These are phyloP conservation scores for Eubucco bourcierii DNA, from an alignment of 2,113 vertebrate species.

Conservation along the genomic window DNA sequence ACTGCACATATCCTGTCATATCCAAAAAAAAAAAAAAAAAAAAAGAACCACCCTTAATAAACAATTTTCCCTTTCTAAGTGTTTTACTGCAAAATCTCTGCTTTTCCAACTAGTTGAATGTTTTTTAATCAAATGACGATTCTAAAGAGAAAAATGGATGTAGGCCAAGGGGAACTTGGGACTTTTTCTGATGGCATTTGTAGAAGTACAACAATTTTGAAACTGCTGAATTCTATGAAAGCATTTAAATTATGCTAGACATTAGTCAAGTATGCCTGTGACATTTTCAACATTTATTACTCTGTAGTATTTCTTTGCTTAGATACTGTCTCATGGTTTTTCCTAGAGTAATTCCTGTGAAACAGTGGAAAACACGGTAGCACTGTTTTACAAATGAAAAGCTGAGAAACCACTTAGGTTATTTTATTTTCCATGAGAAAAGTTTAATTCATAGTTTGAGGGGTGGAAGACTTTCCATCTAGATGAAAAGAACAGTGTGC, in stretches of 20 bases:
- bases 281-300: background rate
- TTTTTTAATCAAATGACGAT: background rate
- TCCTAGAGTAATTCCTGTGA: background rate
- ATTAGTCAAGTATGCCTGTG: background rate
- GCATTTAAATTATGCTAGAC: background rate
- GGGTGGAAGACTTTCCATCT: background rate
- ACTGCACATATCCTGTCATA: rapidly evolving
- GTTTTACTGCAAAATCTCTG: background rate
- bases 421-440: background rate
- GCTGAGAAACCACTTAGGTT: background rate
- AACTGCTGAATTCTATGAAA: background rate
- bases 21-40: background rate
- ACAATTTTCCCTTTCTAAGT: background rate
- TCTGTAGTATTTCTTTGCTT: background rate
- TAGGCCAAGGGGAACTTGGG: background rate
- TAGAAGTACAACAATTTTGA: background rate
- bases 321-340: background rate
- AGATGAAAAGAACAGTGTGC: background rate
- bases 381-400: background rate
- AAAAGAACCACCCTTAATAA: background rate
- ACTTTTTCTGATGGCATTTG: background rate
- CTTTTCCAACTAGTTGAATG: background rate
- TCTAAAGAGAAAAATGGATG: background rate
- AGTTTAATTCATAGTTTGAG: background rate
- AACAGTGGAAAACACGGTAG: background rate